A percentile compares a stretch with the other conserved stretches of the same genome.
Evolutionary conservation across 2,888 invertebrate species (phyloP).

Genomic region (Coenonympha arcania): DNA sequence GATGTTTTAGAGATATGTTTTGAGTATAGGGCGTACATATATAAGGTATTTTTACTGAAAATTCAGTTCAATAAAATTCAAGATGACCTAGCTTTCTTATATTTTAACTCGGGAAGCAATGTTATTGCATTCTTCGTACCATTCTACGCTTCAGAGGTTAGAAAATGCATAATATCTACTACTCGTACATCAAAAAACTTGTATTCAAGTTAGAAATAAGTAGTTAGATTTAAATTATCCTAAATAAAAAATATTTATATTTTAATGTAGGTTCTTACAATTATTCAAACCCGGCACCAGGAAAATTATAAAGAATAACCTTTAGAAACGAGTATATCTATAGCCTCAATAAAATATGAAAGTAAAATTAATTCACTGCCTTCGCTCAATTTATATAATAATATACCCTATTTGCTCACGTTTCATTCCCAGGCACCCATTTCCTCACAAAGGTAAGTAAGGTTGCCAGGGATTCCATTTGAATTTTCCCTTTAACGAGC

Average conservation of each 20-base stretch:
- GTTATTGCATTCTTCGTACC: background rate
- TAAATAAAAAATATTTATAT: no score
- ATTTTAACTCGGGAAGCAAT: background rate
- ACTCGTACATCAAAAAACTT: no score
- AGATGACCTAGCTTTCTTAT: background rate
- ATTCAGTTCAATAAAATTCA: background rate
- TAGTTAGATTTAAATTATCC: no score
- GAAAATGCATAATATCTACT: no score
- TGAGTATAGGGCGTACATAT: no score
- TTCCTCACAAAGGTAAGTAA: conserved; percentile 8
- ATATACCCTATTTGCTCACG: conserved; percentile 3
- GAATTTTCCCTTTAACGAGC: conserved; percentile 14
- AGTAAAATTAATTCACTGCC: conserved; percentile 2
- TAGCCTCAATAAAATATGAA: no score
- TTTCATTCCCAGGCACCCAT: conserved; percentile 1
- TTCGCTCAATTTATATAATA: background rate
- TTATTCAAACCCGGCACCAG: no score
- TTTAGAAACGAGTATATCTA: no score
- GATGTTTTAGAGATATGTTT: no score
- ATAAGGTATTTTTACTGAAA: no score
- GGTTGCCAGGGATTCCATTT: conserved; percentile 5
- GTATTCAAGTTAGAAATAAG: background rate
- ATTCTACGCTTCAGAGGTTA: background rate
- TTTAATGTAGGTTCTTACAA: no score
- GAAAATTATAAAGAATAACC: no score